These are phyloP conservation scores for Spodoptera picta DNA, from an alignment of 2,888 invertebrate species.

Conservation along the genomic window DNA sequence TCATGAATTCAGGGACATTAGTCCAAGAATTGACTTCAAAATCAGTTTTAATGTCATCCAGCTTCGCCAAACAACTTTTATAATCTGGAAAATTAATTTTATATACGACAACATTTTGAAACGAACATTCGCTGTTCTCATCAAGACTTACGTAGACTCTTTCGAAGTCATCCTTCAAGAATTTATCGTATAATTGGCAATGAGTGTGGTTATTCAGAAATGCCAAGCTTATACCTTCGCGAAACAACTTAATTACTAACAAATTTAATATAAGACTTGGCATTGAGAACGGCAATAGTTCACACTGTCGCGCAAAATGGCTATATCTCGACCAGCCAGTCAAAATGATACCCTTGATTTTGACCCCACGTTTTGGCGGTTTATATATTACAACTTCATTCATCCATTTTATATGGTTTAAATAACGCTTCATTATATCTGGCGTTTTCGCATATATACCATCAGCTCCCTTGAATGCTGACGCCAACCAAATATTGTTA, in stretches of 20 bases:
- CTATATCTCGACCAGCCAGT: constrained; percentile 93
- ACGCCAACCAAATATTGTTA: constrained; percentile 92
- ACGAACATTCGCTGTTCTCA: too few species aligned
- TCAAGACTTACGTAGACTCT: too few species aligned
- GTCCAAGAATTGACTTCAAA: too few species aligned
- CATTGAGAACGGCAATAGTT: constrained; percentile 89
- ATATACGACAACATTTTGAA: too few species aligned
- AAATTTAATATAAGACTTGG: constrained; percentile 90
- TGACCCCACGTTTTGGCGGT: constrained; percentile 59
- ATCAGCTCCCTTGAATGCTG: constrained; percentile 95
- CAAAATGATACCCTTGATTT: constrained; percentile 90
- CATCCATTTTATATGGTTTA: constrained; percentile 93
- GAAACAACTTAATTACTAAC: constrained; percentile 70
- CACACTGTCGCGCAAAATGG: constrained; percentile 90
- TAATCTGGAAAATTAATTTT: too few species aligned
- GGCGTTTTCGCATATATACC: constrained; percentile 86
- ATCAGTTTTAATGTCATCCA: too few species aligned
- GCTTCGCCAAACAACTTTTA: too few species aligned
- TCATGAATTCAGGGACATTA: too few species aligned
- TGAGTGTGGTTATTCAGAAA: too few species aligned
- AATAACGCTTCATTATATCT: constrained; percentile 89
- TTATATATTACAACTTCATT: constrained; percentile 86
- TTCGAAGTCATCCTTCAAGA: too few species aligned
- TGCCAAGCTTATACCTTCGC: too few species aligned
- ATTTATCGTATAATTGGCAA: too few species aligned